These are phyloP conservation scores for Cenopis cana DNA, from an alignment of 2,888 invertebrate species.

Conservation along the genomic window DNA sequence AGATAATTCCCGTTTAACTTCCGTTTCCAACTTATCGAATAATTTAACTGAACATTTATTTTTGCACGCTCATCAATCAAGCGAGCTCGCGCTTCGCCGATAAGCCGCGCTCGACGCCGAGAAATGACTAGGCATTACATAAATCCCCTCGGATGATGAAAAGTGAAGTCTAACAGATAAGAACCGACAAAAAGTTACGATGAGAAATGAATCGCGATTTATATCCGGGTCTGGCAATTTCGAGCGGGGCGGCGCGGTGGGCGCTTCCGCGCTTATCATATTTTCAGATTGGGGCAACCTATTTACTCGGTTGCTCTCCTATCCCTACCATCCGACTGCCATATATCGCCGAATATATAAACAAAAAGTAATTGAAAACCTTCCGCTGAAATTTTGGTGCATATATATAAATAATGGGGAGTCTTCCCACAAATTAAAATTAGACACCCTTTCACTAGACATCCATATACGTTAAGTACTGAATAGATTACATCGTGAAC, in stretches of 20 bases:
- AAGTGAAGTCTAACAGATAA: conserved; percentile 87
- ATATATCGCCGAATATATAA: background rate
- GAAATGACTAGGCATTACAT: conserved; percentile 87
- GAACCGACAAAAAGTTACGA: conserved; percentile 86
- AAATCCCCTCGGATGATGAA: conserved; percentile 86
- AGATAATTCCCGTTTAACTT: conserved; percentile 86
- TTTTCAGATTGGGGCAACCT: conserved; percentile 30
- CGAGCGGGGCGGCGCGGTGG: conserved; percentile 53
- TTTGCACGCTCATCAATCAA: conserved; percentile 86
- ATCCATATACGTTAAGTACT: background rate
- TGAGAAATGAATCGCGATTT: conserved; percentile 86
- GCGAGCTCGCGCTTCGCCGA: conserved; percentile 81
- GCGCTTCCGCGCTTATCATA: conserved; percentile 46
- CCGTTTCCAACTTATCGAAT: conserved; percentile 86
- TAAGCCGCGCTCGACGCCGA: conserved; percentile 85
- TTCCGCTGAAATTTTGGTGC: no score
- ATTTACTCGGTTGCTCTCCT: conserved; percentile 3
- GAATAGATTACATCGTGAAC: conserved; percentile 34
- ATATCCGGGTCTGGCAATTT: conserved; percentile 75
- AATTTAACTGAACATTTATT: conserved; percentile 86
- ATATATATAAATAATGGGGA: background rate
- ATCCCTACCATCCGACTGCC: conserved; percentile 3
- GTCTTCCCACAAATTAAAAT: background rate
- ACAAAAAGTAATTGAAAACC: background rate
- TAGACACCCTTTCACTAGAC: background rate